A percentile compares a stretch with the other conserved stretches of the same genome.
These are phyloP conservation scores for Galeruca laticollis DNA, from an alignment of 2,888 invertebrate genomes.

Conservation along the genomic window DNA sequence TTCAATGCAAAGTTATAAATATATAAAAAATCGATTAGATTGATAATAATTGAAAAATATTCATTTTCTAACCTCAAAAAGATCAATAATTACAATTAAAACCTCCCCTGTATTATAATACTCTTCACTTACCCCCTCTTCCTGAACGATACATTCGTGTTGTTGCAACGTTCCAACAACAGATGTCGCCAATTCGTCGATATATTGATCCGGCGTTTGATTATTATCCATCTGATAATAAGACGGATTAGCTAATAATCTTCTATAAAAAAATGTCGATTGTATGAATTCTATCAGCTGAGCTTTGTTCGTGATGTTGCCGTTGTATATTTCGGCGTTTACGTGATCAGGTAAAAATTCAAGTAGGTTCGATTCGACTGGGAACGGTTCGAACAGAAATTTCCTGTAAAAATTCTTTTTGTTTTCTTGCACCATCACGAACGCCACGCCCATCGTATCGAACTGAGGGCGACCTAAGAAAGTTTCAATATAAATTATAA, in stretches of 20 bases:
- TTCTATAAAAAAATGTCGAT: constrained; percentile 97
- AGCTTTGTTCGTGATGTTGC: constrained; percentile 92
- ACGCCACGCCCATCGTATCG: constrained; percentile 91
- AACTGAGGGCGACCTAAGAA: constrained; percentile 93
- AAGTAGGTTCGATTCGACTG: constrained; percentile 95
- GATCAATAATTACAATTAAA: background rate
- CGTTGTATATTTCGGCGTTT: constrained; percentile 97
- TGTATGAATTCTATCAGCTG: constrained; percentile 97
- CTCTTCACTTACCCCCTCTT: constrained; percentile 75
- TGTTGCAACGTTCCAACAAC: constrained; percentile 78
- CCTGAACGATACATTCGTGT: constrained; percentile 81
- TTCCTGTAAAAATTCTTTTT: constrained; percentile 99
- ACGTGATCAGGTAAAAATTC: constrained; percentile 95
- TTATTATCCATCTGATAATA: constrained; percentile 83
- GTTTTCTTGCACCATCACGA: constrained; percentile 92
- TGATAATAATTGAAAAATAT: too few relatives aligned
- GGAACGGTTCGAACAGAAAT: constrained; percentile 99
- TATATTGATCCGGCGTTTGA: constrained; percentile 67
- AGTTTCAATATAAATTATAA: background rate
- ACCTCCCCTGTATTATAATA: background rate
- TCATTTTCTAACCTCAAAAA: background rate
- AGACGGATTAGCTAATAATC: constrained; percentile 91
- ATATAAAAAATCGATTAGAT: too few relatives aligned
- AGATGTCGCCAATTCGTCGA: constrained; percentile 85
- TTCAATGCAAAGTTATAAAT: too few relatives aligned